Conservation (phyloP, 2,888 invertebrate species). For the Harpagoxenus sublaevis region DNA sequence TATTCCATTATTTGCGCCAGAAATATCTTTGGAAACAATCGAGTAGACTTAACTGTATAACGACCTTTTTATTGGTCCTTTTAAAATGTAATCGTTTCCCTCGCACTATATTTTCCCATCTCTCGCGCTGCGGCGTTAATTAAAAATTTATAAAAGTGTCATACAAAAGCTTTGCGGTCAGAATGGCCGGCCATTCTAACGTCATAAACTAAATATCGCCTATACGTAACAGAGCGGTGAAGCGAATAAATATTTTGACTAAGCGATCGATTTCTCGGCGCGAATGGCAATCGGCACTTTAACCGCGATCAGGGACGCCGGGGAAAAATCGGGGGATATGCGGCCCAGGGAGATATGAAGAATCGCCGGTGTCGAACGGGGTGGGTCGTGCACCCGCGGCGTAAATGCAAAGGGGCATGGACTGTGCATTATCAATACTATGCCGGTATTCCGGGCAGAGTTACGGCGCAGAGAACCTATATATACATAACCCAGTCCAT, state of each 20-base stretch:
- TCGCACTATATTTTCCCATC: neutral
- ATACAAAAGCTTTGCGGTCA: constrained; percentile 8
- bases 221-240: neutral
- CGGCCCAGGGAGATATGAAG: constrained; percentile 30
- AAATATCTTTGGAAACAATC: neutral
- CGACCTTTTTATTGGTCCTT: neutral
- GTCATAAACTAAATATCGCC: constrained; percentile 5
- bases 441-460: constrained; percentile 63
- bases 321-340: constrained; percentile 18
- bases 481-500: constrained; percentile 70
- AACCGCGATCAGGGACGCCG: constrained; percentile 18
- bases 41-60: neutral
- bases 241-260: constrained; percentile 20
- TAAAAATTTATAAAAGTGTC: constrained; percentile 28
- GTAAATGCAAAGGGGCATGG: constrained; percentile 64
- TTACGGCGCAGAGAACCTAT: constrained; percentile 57
- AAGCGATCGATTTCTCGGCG: constrained; percentile 14
- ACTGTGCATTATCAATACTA: constrained; percentile 76
- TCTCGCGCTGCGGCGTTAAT: constrained; percentile 1
- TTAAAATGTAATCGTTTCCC: neutral
- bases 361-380: neutral
- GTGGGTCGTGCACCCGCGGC: constrained; percentile 34
- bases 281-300: constrained; percentile 9
- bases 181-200: neutral
- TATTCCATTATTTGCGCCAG: constrained; percentile 9